Percentiles rank a stretch among this genome's conserved stretches.
Conservation (phyloP, 2,888 invertebrate genomes). For the Aphidius colemani region DNA sequence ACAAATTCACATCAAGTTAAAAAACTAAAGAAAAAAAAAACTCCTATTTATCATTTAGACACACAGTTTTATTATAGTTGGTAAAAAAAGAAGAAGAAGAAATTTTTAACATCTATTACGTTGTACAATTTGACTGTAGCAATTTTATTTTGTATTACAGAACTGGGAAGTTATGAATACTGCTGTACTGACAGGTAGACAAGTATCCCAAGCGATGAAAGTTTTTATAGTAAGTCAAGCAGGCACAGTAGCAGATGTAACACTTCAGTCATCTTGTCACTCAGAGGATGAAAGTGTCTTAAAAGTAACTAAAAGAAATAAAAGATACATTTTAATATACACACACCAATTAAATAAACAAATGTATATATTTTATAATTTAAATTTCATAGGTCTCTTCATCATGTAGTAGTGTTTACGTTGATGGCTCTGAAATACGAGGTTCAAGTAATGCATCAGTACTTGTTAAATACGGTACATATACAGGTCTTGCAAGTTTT, state of each 20-base stretch:
- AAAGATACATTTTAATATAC: background rate
- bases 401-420: slow-evolving; percentile 94
- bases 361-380: slow-evolving; percentile 3
- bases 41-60: too few species aligned
- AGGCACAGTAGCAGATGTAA: slow-evolving; percentile 93
- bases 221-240: slow-evolving; percentile 94
- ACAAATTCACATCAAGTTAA: too few species aligned
- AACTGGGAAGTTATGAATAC: slow-evolving; percentile 96
- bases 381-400: slow-evolving; percentile 77
- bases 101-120: background rate
- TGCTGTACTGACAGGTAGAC: slow-evolving; percentile 90
- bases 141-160: slow-evolving; percentile 62
- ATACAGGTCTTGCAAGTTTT: slow-evolving; percentile 84
- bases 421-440: slow-evolving; percentile 92
- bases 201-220: slow-evolving; percentile 93
- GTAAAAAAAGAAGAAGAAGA: background rate
- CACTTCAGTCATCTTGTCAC: slow-evolving; percentile 90
- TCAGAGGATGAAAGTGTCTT: slow-evolving; percentile 95
- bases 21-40: too few species aligned
- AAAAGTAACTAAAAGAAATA: slow-evolving; percentile 69
- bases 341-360: slow-evolving; percentile 21
- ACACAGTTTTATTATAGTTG: slow-evolving; percentile 11
- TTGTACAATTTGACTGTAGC: background rate
- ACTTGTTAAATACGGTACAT: slow-evolving; percentile 89
- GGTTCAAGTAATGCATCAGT: slow-evolving; percentile 95